phyloP scores from a whole-genome alignment of 2,888 invertebrate species.

The Sclerodermus sp. region DNA sequence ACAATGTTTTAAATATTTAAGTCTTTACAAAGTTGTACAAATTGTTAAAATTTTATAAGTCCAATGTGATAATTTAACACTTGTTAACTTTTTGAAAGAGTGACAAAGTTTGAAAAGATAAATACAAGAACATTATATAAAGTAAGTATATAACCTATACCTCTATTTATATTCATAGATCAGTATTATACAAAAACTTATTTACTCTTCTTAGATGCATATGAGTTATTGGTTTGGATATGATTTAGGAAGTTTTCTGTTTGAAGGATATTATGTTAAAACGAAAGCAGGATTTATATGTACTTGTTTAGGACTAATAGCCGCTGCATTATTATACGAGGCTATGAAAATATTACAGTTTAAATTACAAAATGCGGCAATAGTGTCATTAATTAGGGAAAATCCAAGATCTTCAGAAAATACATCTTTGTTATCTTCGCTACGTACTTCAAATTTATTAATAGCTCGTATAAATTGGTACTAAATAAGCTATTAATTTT shows the following conservation, averaged over 20 bases:
- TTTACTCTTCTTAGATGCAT: slow-evolving; percentile 59
- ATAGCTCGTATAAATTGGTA: slow-evolving; percentile 36
- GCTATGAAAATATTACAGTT: slow-evolving; percentile 60
- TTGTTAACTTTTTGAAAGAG: too few species aligned
- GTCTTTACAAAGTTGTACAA: too few species aligned
- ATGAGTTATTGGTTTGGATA: slow-evolving; percentile 71
- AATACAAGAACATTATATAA: too few species aligned
- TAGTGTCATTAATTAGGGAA: slow-evolving; percentile 47
- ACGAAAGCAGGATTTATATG: slow-evolving; percentile 60
- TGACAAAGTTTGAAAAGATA: too few species aligned
- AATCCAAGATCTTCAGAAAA: slow-evolving; percentile 55
- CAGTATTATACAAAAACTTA: background rate
- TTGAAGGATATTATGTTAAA: slow-evolving; percentile 64
- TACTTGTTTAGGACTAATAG: slow-evolving; percentile 64
- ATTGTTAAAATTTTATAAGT: too few species aligned
- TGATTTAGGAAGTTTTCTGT: slow-evolving; percentile 66
- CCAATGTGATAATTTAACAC: too few species aligned
- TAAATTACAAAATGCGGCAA: slow-evolving; percentile 54
- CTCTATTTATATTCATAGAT: background rate
- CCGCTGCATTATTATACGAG: slow-evolving; percentile 67
- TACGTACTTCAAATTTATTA: slow-evolving; percentile 16
- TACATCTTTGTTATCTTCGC: slow-evolving; percentile 54
- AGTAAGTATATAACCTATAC: too few species aligned
- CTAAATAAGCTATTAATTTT: background rate
- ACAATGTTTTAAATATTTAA: too few species aligned